These are phyloP conservation scores for Aricia artaxerxes DNA, from an alignment of 2,888 invertebrate species.

Conservation along the genomic window DNA sequence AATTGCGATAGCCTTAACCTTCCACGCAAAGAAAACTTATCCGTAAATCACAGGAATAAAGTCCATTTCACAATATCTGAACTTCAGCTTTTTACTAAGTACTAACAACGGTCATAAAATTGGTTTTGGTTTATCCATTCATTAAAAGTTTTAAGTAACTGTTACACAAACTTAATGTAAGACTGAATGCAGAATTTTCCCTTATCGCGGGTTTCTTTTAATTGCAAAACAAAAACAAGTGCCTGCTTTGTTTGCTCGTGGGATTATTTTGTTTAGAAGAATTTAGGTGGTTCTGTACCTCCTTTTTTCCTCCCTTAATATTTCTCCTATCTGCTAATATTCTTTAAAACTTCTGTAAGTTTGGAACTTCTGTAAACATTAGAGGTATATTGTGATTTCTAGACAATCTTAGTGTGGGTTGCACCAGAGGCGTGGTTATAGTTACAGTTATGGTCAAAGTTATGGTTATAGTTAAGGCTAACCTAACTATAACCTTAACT, in stretches of 20 bases:
- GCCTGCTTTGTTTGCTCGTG: neutral
- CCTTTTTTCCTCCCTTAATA: neutral
- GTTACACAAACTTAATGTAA: constrained; percentile 14
- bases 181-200: constrained; percentile 1
- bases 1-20: constrained; percentile 25
- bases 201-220: neutral
- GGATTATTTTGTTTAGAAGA: neutral
- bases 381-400: no score
- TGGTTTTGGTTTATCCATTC: constrained; percentile 31
- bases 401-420: no score
- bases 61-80: neutral
- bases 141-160: constrained; percentile 31
- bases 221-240: neutral
- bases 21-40: neutral
- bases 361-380: no score
- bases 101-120: constrained; percentile 23
- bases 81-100: neutral
- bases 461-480: no score
- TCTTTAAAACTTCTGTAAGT: no score
- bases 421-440: no score
- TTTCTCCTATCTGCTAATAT: no score
- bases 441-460: no score
- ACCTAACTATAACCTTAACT: no score
- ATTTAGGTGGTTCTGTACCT: neutral
- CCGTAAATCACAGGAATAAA: neutral